Percentiles rank a stretch among this genome's conserved stretches.
Conservation (phyloP, 2,797 vertebrate species). For the Nannoperca australis region DNA sequence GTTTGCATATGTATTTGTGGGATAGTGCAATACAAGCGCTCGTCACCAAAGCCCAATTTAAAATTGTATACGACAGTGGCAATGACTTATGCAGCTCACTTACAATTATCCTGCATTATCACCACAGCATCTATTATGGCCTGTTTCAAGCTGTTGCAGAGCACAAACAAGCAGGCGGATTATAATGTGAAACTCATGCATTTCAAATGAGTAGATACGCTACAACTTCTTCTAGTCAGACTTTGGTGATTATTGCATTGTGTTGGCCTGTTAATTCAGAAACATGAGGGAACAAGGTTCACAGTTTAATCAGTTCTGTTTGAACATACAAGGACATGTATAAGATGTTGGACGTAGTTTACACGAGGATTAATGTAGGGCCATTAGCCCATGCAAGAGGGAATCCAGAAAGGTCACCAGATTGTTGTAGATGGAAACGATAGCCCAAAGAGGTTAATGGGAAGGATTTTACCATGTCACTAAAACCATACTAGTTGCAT, state of each 20-base stretch:
- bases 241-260: background rate
- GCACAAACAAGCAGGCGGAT: background rate
- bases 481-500: constrained; percentile 57
- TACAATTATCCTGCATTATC: background rate
- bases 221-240: background rate
- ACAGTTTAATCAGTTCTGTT: background rate
- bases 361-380: constrained; percentile 32
- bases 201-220: constrained; percentile 7
- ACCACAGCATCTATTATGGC: background rate
- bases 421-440: constrained; percentile 17
- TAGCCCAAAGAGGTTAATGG: constrained; percentile 45
- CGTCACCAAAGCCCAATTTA: constrained; percentile 8
- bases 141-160: background rate
- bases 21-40: background rate
- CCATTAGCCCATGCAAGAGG: constrained; percentile 10
- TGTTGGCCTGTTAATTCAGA: background rate
- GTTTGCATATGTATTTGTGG: constrained; percentile 20
- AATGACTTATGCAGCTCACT: background rate
- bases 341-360: constrained; percentile 5
- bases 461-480: constrained; percentile 48
- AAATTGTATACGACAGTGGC: background rate
- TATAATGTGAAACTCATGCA: constrained; percentile 7
- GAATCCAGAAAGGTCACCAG: constrained; percentile 10
- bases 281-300: background rate
- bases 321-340: background rate